phyloP scores from a whole-genome alignment of 2,888 invertebrate species.

The Caenorhabditis sp. region DNA sequence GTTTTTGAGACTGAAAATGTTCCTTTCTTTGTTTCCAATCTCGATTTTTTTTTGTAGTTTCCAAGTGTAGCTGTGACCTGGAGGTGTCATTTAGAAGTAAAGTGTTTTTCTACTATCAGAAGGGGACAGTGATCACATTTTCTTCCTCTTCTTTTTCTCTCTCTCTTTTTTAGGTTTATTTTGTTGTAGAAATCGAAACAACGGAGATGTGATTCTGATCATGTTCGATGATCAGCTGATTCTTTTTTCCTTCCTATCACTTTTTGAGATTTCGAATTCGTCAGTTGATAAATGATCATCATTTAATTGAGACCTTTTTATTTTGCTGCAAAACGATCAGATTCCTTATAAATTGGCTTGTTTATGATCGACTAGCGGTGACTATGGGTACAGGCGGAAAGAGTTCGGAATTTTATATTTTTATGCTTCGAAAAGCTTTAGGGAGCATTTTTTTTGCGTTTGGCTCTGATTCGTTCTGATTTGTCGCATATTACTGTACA shows the following conservation, averaged over 20 bases:
- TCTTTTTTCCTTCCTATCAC: background rate
- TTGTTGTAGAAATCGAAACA: background rate
- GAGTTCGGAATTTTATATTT: constrained; percentile 1
- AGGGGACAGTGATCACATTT: constrained; percentile 19
- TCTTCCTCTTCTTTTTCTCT: background rate
- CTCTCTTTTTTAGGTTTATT: background rate
- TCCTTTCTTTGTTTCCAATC: no score
- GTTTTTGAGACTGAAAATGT: no score
- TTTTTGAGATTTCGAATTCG: background rate
- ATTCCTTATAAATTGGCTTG: background rate
- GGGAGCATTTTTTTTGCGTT: no score
- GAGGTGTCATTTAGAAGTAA: constrained; percentile 9
- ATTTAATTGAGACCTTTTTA: no score
- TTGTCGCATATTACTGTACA: no score
- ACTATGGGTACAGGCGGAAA: no score
- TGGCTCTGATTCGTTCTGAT: no score
- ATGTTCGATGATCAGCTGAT: constrained; percentile 18
- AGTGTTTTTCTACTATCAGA: background rate
- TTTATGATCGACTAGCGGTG: background rate
- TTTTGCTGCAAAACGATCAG: background rate
- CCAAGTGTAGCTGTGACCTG: constrained; percentile 2
- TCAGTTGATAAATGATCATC: no score
- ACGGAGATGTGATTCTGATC: constrained; percentile 10
- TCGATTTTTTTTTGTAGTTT: background rate
- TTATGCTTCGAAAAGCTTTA: no score